These are phyloP conservation scores for Diadumene lineata DNA, from an alignment of 92 coral and sea anemone genomes.

Conservation along the genomic window DNA sequence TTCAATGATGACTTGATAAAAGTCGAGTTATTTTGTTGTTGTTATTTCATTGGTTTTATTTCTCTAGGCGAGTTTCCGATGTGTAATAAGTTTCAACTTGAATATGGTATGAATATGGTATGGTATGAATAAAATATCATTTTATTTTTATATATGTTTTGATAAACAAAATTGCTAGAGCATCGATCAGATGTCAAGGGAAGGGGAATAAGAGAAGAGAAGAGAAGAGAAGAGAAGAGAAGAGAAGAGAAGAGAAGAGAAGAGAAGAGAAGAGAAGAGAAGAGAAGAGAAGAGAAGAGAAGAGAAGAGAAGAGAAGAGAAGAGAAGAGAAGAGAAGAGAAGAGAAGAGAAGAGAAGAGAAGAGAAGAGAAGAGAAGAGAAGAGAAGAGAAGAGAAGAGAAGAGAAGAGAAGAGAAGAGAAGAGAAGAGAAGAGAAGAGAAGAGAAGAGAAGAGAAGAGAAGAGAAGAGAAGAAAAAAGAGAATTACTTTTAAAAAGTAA, in stretches of 20 bases:
- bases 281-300: background rate
- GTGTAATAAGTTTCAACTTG: too few species aligned
- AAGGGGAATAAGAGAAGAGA: too few species aligned
- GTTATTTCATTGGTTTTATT: too few species aligned
- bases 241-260: background rate
- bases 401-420: background rate
- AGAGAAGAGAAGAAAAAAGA: background rate
- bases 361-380: background rate
- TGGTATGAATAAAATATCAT: too few species aligned
- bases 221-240: background rate
- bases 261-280: background rate
- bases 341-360: background rate
- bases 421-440: background rate
- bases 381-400: background rate
- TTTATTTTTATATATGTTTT: too few species aligned
- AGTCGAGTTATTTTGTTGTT: too few species aligned
- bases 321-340: background rate
- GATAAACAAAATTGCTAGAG: too few species aligned
- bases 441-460: background rate
- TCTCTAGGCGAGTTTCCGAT: too few species aligned
- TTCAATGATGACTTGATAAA: too few species aligned
- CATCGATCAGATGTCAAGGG: too few species aligned
- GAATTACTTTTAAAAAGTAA: too few species aligned
- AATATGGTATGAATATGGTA: too few species aligned
- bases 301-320: background rate